A percentile compares a stretch with the other conserved stretches of the same genome.
Conservation (phyloP, 2,888 invertebrate genomes). For the Strigamia crassipes region DNA sequence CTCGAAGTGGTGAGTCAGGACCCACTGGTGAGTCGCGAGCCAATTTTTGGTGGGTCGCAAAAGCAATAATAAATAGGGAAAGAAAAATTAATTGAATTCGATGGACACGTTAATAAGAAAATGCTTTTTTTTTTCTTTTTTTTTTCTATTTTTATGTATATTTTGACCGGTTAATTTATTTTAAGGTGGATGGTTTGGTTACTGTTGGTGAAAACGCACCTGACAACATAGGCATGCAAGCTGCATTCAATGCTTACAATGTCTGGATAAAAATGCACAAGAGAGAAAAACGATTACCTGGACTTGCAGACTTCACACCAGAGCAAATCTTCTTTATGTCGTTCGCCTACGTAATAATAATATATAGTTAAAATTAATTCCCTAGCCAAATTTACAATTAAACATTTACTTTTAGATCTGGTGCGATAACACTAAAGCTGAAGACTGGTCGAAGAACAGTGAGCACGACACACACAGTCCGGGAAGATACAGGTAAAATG, state of each 20-base stretch:
- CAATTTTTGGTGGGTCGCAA: too few relatives aligned
- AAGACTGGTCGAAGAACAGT: background rate
- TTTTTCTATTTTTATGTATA: too few relatives aligned
- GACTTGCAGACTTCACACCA: background rate
- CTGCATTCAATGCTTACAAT: background rate
- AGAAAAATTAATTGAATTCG: too few relatives aligned
- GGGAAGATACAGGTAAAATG: background rate
- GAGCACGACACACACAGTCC: constrained; percentile 50
- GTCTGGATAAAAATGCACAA: background rate
- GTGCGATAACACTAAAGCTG: background rate
- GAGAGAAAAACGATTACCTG: background rate
- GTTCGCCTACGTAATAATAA: background rate
- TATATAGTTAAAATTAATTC: background rate
- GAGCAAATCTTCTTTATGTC: background rate
- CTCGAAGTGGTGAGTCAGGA: too few relatives aligned
- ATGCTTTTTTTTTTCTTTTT: background rate
- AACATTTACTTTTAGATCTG: background rate
- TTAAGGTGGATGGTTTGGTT: background rate
- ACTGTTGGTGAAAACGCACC: background rate
- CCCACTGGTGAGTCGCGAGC: too few relatives aligned
- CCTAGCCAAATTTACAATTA: background rate
- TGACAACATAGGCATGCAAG: background rate
- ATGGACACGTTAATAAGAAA: background rate
- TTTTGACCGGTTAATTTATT: background rate
- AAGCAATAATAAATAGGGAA: too few relatives aligned